Conservation (phyloP, 2,797 vertebrate species). For the Sebastes hubbsi region DNA sequence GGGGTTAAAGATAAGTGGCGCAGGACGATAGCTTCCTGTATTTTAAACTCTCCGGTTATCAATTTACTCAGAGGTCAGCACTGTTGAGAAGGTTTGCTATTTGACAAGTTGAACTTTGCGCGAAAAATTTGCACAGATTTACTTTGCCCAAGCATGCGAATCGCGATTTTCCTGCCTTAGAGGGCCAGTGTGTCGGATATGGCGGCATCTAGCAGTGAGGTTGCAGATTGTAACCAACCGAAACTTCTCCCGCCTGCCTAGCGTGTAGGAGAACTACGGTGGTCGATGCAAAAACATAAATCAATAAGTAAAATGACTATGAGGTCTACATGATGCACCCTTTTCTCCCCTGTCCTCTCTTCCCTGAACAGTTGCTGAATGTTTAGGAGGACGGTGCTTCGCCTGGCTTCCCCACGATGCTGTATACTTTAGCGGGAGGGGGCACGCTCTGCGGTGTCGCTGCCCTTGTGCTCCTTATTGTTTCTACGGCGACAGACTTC, state of each 20-base stretch:
- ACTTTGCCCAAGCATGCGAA: fast-evolving
- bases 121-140: too few relatives aligned
- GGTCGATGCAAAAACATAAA: too few relatives aligned
- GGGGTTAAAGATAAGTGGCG: fast-evolving
- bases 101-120: fast-evolving
- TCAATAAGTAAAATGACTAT: not conserved
- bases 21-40: too few relatives aligned
- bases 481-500: conserved; percentile 86
- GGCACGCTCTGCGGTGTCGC: conserved; percentile 85
- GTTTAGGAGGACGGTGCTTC: conserved; percentile 61
- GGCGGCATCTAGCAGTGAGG: too few relatives aligned
- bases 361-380: conserved; percentile 44
- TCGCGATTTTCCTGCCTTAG: fast-evolving
- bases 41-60: too few relatives aligned
- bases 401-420: conserved; percentile 73
- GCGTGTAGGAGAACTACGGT: too few relatives aligned
- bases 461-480: conserved; percentile 85
- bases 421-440: conserved; percentile 83
- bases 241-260: too few relatives aligned
- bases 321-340: not conserved
- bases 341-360: not conserved
- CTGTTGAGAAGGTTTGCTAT: too few relatives aligned
- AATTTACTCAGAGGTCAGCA: too few relatives aligned
- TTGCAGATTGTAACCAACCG: too few relatives aligned
- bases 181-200: too few relatives aligned